Evolutionary conservation across 2,113 vertebrate species (phyloP).

Genomic region (Sander vitreus): DNA sequence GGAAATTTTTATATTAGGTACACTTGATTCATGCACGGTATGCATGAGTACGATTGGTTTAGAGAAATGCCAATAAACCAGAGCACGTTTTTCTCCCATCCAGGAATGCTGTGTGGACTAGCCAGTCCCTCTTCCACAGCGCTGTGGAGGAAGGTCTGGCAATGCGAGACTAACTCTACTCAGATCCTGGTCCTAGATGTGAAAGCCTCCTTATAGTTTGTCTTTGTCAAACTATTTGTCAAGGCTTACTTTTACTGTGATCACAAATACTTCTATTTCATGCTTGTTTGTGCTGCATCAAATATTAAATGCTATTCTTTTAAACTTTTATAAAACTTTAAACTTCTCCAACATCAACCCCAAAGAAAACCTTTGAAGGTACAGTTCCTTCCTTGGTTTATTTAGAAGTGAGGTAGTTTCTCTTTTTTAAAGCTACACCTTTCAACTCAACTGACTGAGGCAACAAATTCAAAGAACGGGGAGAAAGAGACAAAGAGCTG

Average conservation of each 20-base stretch:
- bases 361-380: constrained; percentile 59
- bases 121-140: no score
- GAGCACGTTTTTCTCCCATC: no score
- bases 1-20: no score
- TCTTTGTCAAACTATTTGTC: no score
- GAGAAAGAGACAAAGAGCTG: constrained; percentile 60
- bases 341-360: constrained; percentile 11
- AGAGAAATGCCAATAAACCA: no score
- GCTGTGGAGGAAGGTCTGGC: no score
- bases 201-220: no score
- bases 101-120: no score
- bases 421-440: constrained; percentile 59
- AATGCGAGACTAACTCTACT: no score
- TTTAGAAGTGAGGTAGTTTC: constrained; percentile 51
- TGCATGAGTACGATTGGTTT: no score
- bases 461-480: constrained; percentile 67
- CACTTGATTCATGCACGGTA: no score
- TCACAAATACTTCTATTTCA: constrained; percentile 42
- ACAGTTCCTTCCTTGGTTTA: constrained; percentile 56
- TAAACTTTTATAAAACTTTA: constrained; percentile 48
- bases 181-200: no score
- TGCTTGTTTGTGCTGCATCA: constrained; percentile 61
- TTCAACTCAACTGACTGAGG: constrained; percentile 59
- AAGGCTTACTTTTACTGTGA: neutral
- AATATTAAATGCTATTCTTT: constrained; percentile 36